Evolutionary conservation across 2,888 invertebrate species (phyloP).

Genomic region (Macaria liturata): DNA sequence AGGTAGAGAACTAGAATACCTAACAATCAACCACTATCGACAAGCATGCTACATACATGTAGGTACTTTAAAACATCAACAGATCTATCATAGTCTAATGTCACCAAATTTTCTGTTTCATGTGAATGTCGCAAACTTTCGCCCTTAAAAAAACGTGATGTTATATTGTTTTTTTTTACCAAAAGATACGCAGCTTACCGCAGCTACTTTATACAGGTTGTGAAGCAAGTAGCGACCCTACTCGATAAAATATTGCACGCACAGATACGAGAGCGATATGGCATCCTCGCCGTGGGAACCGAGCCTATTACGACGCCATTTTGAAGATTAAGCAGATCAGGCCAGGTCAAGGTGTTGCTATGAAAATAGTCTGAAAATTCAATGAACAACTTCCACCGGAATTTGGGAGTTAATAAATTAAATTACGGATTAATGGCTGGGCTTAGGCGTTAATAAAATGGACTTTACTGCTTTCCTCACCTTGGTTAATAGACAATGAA

Average conservation of each 20-base stretch:
- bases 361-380: slow-evolving; percentile 32
- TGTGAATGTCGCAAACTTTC: no score
- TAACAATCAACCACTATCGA: no score
- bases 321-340: slow-evolving; percentile 21
- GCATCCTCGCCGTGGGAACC: slow-evolving; percentile 1
- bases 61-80: no score
- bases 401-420: slow-evolving; percentile 31
- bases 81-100: no score
- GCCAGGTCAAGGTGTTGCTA: slow-evolving; percentile 35
- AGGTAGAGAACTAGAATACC: no score
- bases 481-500: slow-evolving; percentile 24
- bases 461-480: slow-evolving; percentile 22
- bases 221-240: no score
- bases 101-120: no score
- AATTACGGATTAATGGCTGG: slow-evolving; percentile 33
- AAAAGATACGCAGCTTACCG: no score
- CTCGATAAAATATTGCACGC: neutral
- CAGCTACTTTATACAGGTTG: no score
- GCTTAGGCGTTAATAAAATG: slow-evolving; percentile 24
- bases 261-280: slow-evolving; percentile 3
- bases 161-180: no score
- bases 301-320: slow-evolving; percentile 15
- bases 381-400: slow-evolving; percentile 33
- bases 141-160: no score
- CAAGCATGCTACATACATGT: no score